Conservation (phyloP, 2,797 vertebrate species). For the Centropyge bicolor region DNA sequence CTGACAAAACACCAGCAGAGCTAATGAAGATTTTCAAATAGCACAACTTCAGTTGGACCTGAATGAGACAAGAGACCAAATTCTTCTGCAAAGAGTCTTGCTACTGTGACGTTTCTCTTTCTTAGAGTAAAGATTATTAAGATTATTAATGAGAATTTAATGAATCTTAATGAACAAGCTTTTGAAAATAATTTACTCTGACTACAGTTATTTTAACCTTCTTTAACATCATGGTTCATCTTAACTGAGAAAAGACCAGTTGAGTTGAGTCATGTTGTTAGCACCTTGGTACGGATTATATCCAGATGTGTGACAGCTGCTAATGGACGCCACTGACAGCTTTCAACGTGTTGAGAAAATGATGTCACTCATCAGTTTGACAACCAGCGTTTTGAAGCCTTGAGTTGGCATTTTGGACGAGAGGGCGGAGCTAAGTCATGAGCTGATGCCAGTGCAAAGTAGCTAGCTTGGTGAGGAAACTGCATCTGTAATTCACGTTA, state of each 20-base stretch:
- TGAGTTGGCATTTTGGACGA: no score
- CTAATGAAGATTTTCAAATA: slow-evolving; percentile 1
- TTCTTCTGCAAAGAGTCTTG: background rate
- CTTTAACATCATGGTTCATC: background rate
- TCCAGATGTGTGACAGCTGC: background rate
- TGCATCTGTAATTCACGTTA: no score
- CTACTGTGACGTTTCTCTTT: background rate
- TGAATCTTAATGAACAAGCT: background rate
- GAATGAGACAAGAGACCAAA: background rate
- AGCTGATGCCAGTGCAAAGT: no score
- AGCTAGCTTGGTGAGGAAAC: no score
- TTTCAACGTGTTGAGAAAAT: slow-evolving; percentile 9
- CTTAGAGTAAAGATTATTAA: background rate
- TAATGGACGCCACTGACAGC: slow-evolving; percentile 6
- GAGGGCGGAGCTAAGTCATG: no score
- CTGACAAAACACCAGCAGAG: background rate
- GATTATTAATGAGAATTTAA: background rate
- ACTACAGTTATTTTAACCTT: background rate
- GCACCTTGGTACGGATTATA: slow-evolving; percentile 3
- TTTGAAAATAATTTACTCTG: background rate
- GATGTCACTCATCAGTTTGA: no score
- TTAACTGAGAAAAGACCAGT: background rate
- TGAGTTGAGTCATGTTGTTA: background rate
- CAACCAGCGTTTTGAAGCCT: no score
- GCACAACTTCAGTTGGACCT: background rate